Conservation (phyloP, 2,113 vertebrate genomes). For the Lathamus discolor region DNA sequence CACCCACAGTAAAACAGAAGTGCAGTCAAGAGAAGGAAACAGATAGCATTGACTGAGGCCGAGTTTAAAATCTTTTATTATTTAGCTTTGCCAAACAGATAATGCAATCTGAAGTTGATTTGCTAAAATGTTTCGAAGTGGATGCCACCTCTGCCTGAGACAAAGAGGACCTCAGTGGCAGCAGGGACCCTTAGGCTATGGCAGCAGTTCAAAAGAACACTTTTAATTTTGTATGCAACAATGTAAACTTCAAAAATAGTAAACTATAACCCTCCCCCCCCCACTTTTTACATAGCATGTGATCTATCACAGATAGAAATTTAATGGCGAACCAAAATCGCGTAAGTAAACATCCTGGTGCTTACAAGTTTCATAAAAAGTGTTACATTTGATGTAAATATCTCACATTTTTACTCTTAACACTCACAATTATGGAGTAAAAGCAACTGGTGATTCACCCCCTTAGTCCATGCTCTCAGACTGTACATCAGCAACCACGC, state of each 20-base stretch:
- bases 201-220: conserved; percentile 77
- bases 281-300: conserved; percentile 71
- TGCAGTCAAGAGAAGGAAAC: not conserved
- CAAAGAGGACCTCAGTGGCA: conserved; percentile 67
- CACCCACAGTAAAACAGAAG: not conserved
- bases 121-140: conserved; percentile 77
- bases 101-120: conserved; percentile 78
- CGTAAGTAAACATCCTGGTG: conserved; percentile 76
- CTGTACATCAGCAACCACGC: not conserved
- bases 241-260: conserved; percentile 86
- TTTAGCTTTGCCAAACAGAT: conserved; percentile 76
- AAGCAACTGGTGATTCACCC: conserved; percentile 66
- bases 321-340: conserved; percentile 77
- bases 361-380: conserved; percentile 80
- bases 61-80: conserved; percentile 76
- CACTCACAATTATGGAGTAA: conserved; percentile 71
- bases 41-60: not conserved
- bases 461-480: conserved; percentile 24
- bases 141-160: conserved; percentile 67
- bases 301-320: conserved; percentile 84
- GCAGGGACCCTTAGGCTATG: conserved; percentile 72
- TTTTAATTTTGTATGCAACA: conserved; percentile 77
- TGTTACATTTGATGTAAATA: conserved; percentile 72
- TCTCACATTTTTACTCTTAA: conserved; percentile 61
- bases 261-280: conserved; percentile 70